phyloP scores from a whole-genome alignment of 2,797 vertebrate genomes.

The Luscinia luscinia region DNA sequence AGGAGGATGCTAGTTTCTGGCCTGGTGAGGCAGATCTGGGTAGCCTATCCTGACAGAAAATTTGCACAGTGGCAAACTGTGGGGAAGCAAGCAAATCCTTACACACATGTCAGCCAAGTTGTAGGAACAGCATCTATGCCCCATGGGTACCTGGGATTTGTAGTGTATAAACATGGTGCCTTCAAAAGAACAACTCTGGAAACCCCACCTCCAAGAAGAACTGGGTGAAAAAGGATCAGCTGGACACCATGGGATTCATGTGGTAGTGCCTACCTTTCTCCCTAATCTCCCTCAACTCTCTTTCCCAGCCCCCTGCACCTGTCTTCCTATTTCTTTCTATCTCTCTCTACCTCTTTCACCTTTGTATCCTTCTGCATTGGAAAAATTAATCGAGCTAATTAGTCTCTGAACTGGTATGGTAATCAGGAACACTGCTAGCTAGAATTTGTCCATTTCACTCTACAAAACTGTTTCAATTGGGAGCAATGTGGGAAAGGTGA shows the following conservation, averaged over 20 bases:
- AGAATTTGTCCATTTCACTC: not conserved
- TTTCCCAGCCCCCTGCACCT: not conserved
- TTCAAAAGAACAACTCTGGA: not conserved
- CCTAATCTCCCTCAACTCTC: too few relatives aligned
- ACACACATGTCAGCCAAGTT: accelerated
- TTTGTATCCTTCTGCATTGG: not conserved
- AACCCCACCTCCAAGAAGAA: accelerated
- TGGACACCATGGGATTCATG: accelerated
- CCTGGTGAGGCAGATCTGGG: not conserved
- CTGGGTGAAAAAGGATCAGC: not conserved
- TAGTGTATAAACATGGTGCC: not conserved
- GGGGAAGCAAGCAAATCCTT: not conserved
- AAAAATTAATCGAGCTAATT: not conserved
- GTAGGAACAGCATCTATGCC: not conserved
- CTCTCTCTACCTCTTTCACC: not conserved
- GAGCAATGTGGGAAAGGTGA: not conserved
- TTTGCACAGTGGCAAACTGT: accelerated
- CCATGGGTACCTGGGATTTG: not conserved
- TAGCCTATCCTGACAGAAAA: not conserved
- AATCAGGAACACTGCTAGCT: not conserved
- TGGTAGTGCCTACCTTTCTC: not conserved
- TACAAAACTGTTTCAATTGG: not conserved
- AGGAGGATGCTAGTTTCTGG: not conserved
- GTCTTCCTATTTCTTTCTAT: not conserved
- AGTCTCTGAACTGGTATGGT: not conserved